Evolutionary conservation across 2,888 invertebrate species (phyloP), one percentile per base, ranked within the genome.

Genomic region (Monopis laevigella): DNA sequence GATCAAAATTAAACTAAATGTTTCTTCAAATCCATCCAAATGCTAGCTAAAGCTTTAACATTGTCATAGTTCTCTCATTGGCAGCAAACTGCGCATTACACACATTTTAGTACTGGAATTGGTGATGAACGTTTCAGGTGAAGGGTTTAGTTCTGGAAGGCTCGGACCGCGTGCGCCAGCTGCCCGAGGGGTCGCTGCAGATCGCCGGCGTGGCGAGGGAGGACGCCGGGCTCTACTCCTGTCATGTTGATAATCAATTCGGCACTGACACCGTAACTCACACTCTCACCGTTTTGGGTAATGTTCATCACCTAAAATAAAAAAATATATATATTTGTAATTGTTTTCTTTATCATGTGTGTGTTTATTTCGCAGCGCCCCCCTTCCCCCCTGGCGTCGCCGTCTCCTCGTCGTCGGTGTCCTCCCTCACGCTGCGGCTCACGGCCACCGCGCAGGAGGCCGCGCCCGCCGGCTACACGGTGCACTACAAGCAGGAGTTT

Each of bases 191-290:
- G 16, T 93, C 95, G 0, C 78, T 97, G n/a, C 86, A 92, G 55
- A 92, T 97, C 45, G 91, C 92, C 45, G 91, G 93, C 49, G 93
- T 96, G 0, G 90, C 91, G 36, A 86, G 95, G 19, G 88, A 89
- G 46, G 96, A 97, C 73, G 93, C 94, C 41, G 96, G 95, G 41
- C 96, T 96, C 70, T 97, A 97, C 65, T 90, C 94, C 0, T 97
- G 97, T 70, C 89, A 89, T 54, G 96, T 95, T 12, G 92, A 94
- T 63, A 97, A 97, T 70, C 88, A 89, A 16, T 93, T 93, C 65
- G 96, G 96, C 39, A 91, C 93, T 52, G 96, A 96, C 59, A 92
- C 93, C 11, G 93, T 96, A 39, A 92, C 92, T 0, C 95, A 96
- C 67, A 90, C 91, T 43, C 84, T 97, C 40, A 87, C 93, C 48